These are phyloP conservation scores for Drosophila novamexicana DNA, from an alignment of 1,140 invertebrate genomes.

Conservation along the genomic window DNA sequence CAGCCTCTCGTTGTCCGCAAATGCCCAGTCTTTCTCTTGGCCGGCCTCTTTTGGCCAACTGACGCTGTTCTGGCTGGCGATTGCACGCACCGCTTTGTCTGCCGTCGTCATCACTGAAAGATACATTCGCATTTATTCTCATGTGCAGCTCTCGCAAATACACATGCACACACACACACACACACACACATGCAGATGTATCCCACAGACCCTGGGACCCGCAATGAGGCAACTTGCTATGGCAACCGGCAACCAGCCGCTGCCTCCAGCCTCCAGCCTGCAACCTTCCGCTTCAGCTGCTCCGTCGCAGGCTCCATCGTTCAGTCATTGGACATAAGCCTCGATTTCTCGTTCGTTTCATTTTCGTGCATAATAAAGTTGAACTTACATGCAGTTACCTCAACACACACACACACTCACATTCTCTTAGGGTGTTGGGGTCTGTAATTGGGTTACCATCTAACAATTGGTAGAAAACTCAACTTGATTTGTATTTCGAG, in stretches of 20 bases:
- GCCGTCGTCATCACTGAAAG: slow-evolving; percentile 54
- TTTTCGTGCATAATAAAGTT: slow-evolving; percentile 68
- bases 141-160: slow-evolving; percentile 23
- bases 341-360: slow-evolving; percentile 56
- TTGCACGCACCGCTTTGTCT: slow-evolving; percentile 80
- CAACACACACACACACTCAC: slow-evolving; percentile 2
- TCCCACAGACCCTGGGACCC: slow-evolving; percentile 37
- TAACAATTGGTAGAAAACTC: slow-evolving; percentile 3
- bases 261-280: neutral
- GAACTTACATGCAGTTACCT: slow-evolving; percentile 21
- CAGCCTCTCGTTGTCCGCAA: slow-evolving; percentile 8
- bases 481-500: too few relatives aligned
- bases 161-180: slow-evolving; percentile 11
- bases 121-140: slow-evolving; percentile 37
- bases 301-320: slow-evolving; percentile 1
- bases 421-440: slow-evolving; percentile 1
- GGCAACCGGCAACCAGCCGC: slow-evolving; percentile 1
- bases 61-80: slow-evolving; percentile 72
- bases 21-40: slow-evolving; percentile 1
- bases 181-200: slow-evolving; percentile 4
- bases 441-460: slow-evolving; percentile 31
- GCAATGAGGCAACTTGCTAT: slow-evolving; percentile 16
- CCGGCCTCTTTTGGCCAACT: slow-evolving; percentile 45
- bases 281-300: neutral
- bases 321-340: slow-evolving; percentile 51